Evolutionary conservation across 1,140 invertebrate species (phyloP).

Genomic region (Bathynomus jamesi): DNA sequence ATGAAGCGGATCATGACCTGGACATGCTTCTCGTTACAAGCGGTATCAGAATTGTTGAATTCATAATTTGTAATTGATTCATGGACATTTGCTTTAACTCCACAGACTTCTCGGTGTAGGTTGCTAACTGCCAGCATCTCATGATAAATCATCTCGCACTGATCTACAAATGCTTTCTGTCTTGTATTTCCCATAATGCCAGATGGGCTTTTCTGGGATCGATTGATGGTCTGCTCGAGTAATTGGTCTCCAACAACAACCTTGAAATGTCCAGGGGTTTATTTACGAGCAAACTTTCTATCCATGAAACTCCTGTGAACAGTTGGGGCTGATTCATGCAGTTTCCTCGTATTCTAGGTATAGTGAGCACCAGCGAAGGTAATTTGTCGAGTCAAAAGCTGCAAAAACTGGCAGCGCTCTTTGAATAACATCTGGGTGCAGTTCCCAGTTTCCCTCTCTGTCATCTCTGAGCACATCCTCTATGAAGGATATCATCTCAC

Average conservation of each 20-base stretch:
- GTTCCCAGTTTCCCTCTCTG: no score
- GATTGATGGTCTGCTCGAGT: slow-evolving; percentile 13
- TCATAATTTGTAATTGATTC: slow-evolving; percentile 5
- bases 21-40: no score
- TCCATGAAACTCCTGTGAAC: not conserved
- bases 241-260: slow-evolving; percentile 1
- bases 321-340: not conserved
- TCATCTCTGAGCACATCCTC: no score
- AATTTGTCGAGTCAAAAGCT: no score
- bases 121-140: slow-evolving; percentile 7
- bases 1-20: no score
- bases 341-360: no score
- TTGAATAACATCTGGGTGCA: no score
- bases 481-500: no score
- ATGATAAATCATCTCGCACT: slow-evolving; percentile 5
- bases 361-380: no score
- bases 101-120: slow-evolving; percentile 5
- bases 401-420: no score
- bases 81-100: not conserved
- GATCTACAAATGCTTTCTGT: slow-evolving; percentile 8
- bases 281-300: slow-evolving; percentile 5
- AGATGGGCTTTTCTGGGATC: slow-evolving; percentile 13
- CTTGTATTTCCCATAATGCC: slow-evolving; percentile 10
- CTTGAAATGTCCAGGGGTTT: not conserved
- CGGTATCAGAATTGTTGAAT: no score